A percentile compares a stretch with the other conserved stretches of the same genome.
These are phyloP conservation scores for Drosophila yakuba DNA, from an alignment of 1,140 invertebrate genomes.

Conservation along the genomic window DNA sequence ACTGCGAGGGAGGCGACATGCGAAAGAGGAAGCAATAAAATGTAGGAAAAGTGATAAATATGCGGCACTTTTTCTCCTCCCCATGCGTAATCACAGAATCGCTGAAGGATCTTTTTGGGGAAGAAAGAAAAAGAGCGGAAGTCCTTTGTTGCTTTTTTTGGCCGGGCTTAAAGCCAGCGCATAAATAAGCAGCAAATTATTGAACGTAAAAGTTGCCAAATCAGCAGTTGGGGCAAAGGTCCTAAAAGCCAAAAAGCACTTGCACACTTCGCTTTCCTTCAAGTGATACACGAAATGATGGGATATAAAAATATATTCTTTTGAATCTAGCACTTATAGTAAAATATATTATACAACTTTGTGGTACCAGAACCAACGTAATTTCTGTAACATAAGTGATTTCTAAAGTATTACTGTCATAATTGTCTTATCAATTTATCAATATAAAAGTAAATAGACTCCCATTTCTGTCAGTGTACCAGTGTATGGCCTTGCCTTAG, in stretches of 20 bases:
- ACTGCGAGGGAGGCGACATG: slow-evolving; percentile 40
- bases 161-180: slow-evolving; percentile 47
- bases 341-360: too few relatives aligned
- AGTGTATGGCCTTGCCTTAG: slow-evolving; percentile 15
- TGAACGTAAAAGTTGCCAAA: slow-evolving; percentile 70
- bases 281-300: too few relatives aligned
- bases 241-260: not conserved
- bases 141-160: slow-evolving; percentile 60
- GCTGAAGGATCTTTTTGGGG: slow-evolving; percentile 6
- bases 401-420: too few relatives aligned
- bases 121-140: slow-evolving; percentile 41
- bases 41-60: slow-evolving; percentile 55
- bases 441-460: not conserved
- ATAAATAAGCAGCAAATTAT: slow-evolving; percentile 76
- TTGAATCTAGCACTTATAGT: too few relatives aligned
- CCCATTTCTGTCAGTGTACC: not conserved
- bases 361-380: too few relatives aligned
- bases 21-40: slow-evolving; percentile 64
- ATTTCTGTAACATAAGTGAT: too few relatives aligned
- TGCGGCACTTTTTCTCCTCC: slow-evolving; percentile 18
- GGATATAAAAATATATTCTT: too few relatives aligned
- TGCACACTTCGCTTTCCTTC: not conserved
- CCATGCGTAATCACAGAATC: slow-evolving; percentile 42
- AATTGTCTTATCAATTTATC: too few relatives aligned
- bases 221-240: slow-evolving; percentile 50